These are phyloP conservation scores for Boloria euphrosyne DNA, from an alignment of 2,888 invertebrate species.

Conservation along the genomic window DNA sequence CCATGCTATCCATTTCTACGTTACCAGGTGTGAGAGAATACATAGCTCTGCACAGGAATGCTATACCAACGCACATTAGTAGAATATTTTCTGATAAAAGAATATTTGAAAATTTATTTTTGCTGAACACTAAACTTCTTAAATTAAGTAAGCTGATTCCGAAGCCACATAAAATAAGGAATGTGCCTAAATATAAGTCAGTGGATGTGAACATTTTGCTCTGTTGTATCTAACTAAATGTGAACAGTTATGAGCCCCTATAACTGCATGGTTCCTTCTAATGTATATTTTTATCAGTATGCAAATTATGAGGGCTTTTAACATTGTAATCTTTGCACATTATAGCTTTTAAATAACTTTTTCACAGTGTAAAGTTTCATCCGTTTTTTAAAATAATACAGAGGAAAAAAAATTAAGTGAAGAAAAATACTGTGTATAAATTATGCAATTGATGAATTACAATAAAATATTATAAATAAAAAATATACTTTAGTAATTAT, in stretches of 20 bases:
- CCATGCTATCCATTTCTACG: constrained; percentile 51
- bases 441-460: not conserved
- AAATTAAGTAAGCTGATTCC: constrained; percentile 65
- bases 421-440: not conserved
- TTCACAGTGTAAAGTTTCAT: not conserved
- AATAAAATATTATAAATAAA: too few relatives aligned
- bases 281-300: constrained; percentile 55
- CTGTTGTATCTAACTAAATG: constrained; percentile 43
- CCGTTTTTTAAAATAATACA: not conserved
- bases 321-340: constrained; percentile 25
- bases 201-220: constrained; percentile 57
- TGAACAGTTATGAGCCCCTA: constrained; percentile 54
- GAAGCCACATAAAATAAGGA: constrained; percentile 66
- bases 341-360: constrained; percentile 18
- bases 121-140: constrained; percentile 56
- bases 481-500: too few relatives aligned
- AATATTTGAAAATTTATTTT: constrained; percentile 54
- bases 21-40: constrained; percentile 54
- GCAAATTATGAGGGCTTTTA: constrained; percentile 71
- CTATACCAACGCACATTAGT: constrained; percentile 66
- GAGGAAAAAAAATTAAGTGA: not conserved
- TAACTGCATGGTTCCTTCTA: constrained; percentile 47
- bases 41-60: constrained; percentile 59
- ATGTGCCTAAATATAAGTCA: constrained; percentile 67
- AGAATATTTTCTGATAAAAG: constrained; percentile 71